Percentiles rank a stretch among this genome's conserved stretches.
Conservation (phyloP, 2,797 vertebrate species). For the Falco concolor region DNA sequence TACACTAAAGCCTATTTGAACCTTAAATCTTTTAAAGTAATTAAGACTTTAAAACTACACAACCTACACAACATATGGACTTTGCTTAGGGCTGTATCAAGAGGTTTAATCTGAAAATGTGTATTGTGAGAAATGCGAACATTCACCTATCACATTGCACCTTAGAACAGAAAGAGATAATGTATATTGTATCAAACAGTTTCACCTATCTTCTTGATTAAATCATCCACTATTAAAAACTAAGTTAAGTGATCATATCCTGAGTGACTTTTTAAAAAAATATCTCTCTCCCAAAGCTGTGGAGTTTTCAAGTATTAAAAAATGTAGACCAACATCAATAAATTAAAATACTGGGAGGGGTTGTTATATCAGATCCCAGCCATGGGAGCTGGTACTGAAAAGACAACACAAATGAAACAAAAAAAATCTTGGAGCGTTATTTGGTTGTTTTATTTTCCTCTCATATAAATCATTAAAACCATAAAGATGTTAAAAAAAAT, state of each 20-base stretch:
- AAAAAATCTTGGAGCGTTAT: fast-evolving
- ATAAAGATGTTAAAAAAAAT: not conserved
- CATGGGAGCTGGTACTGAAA: not conserved
- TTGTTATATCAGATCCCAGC: not conserved
- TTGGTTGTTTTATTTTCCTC: not conserved
- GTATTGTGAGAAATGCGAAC: not conserved
- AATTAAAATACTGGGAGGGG: not conserved
- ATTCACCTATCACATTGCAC: not conserved
- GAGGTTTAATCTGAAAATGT: not conserved
- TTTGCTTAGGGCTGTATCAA: not conserved
- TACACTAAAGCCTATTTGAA: not conserved
- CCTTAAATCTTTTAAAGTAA: not conserved
- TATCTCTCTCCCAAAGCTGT: not conserved
- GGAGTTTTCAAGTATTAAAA: not conserved
- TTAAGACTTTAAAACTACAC: not conserved
- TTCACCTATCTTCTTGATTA: not conserved
- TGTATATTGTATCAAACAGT: not conserved
- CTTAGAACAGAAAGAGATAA: not conserved
- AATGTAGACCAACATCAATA: not conserved
- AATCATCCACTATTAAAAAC: not conserved
- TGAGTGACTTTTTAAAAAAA: not conserved
- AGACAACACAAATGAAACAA: not conserved
- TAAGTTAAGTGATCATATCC: not conserved
- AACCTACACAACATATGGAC: not conserved
- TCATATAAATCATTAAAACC: not conserved